Base-by-base conservation (phyloP, 2,797 vertebrate species). In the Nannoperca australis region DNA sequence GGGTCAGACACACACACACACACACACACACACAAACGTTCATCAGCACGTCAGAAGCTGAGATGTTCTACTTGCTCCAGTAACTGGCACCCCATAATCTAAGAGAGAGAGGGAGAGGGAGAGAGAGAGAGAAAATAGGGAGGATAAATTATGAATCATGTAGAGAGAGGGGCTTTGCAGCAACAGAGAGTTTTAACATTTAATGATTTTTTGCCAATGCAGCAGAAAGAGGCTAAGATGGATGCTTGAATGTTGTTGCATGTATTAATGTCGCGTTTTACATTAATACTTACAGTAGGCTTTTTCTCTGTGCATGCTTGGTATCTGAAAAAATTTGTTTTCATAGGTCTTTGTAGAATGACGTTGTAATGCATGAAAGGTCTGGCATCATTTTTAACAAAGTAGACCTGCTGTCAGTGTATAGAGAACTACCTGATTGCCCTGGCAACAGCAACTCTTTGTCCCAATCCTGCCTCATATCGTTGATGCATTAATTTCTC, bases 101-200 rank as follows among this genome's bases (percentile, higher is more conserved):
- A 49, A 76, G 50, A 15, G 61, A 40, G 47, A 17, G 53, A 54
- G 77, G 63, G 73, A 45, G 45, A 5, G 20, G 40, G 17, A 51
- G 36, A 63, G 51, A 36, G 32, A 30, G 27, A 4, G 32, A 36
- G 53, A 65, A 59, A 93, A 82, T 65, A 86, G 85, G 61, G 72
- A 72, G 91, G 94, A 94, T 94, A 80, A 94, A 94, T 95, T 92
- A 94, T 93, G 87, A 93, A 93, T 94, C 73, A 66, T 87, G 80
- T 88, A 84, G 90, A 90, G 88, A 92, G 86, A 80, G 93, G 91
- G 92, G 89, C 92, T 94, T 91, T 90, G 90, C 91, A 79, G 89
- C 93, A 96, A 93, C 89, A 88, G 87, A 92, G 89, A 91, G 90
- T 95, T 96, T 96, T 96, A 96, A 95, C 92, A 87, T 95, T 93